These are phyloP conservation scores for Tragelaphus scriptus DNA, from an alignment of 2,113 vertebrate genomes.

Conservation along the genomic window DNA sequence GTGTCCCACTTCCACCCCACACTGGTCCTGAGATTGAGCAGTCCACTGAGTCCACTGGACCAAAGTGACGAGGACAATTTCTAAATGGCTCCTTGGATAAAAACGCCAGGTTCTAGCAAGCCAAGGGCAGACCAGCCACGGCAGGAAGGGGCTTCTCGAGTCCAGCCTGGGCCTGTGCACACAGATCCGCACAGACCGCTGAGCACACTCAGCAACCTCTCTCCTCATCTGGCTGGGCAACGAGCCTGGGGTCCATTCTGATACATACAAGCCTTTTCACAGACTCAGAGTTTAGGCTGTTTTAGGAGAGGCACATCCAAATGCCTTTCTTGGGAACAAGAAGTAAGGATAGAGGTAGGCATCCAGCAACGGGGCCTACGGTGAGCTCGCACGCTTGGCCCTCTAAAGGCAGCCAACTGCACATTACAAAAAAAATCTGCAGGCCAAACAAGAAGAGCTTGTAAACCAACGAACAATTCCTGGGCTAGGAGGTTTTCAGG, in stretches of 20 bases:
- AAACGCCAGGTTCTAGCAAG: not conserved
- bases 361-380: not conserved
- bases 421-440: not conserved
- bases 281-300: not conserved
- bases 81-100: not conserved
- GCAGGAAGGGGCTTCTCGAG: not conserved
- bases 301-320: not conserved
- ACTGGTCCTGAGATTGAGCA: not conserved
- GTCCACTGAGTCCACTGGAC: not conserved
- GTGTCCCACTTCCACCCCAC: not conserved
- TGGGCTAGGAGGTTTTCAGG: not conserved
- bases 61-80: not conserved
- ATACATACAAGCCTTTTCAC: not conserved
- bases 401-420: not conserved
- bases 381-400: not conserved
- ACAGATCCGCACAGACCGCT: not conserved
- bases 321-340: not conserved
- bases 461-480: not conserved
- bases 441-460: not conserved
- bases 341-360: not conserved
- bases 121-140: not conserved
- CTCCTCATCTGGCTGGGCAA: not conserved
- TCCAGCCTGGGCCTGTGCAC: not conserved
- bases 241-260: not conserved
- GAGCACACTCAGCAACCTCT: not conserved